A percentile compares a stretch with the other conserved stretches of the same genome.
Evolutionary conservation across 2,113 vertebrate genomes (phyloP).

Genomic region (Suncus etruscus): DNA sequence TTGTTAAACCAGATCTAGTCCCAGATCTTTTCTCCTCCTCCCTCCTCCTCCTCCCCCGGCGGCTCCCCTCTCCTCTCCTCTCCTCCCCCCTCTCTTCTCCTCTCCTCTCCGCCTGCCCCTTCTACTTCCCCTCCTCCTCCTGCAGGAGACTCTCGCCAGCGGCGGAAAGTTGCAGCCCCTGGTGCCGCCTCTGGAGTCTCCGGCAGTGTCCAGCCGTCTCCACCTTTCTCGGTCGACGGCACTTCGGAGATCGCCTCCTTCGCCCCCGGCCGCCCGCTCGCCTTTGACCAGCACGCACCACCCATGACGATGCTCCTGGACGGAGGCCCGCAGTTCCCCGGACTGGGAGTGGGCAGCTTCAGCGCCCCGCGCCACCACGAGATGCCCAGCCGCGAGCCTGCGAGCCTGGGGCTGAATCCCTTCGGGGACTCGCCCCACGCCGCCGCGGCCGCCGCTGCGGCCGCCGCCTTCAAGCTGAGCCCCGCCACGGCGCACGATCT

Average conservation of each 20-base stretch:
- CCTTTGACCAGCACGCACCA: constrained; percentile 83
- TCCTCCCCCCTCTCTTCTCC: too few species aligned
- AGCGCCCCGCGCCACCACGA: constrained; percentile 92
- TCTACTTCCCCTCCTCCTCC: constrained; percentile 77
- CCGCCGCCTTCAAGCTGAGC: constrained; percentile 90
- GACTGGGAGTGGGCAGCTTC: constrained; percentile 97
- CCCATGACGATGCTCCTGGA: constrained; percentile 98
- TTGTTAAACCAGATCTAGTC: constrained; percentile 79
- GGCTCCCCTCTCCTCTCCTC: neutral
- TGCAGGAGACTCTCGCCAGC: constrained; percentile 77
- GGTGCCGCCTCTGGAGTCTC: constrained; percentile 66
- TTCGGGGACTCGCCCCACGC: constrained; percentile 95
- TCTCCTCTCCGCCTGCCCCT: constrained; percentile 79
- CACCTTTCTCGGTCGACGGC: constrained; percentile 26
- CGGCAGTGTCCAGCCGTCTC: constrained; percentile 66
- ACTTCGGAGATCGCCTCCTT: constrained; percentile 53
- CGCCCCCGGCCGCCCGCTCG: constrained; percentile 74
- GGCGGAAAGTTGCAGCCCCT: constrained; percentile 79
- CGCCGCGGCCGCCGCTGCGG: constrained; percentile 82
- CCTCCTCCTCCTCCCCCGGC: neutral
- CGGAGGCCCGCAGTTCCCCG: constrained; percentile 97
- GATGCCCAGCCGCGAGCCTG: constrained; percentile 92
- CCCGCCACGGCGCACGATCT: constrained; percentile 94
- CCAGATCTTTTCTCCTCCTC: constrained; percentile 82
- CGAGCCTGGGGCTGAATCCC: constrained; percentile 93